Evolutionary conservation across 2,888 invertebrate genomes (phyloP), one percentile per base, ranked within the genome.

Genomic region (Pseudolycoriella hygida): DNA sequence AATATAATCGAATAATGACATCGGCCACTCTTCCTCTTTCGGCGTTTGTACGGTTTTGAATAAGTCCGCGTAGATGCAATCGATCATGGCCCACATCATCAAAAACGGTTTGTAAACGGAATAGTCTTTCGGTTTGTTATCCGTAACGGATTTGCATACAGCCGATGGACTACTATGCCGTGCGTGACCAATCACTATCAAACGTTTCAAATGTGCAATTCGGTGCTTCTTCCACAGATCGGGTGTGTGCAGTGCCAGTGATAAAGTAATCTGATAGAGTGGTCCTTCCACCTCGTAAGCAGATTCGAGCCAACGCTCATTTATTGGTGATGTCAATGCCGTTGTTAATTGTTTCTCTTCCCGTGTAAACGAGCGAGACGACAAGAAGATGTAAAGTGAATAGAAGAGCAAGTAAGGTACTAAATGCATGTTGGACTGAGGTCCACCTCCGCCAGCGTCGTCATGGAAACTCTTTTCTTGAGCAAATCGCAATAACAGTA

Each of bases 391-490:
- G 63, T 96, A 96, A 15, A 96, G 78, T 17, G 90, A 88, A 76
- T 92, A 90, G 63, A 96, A 94, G 50, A 87, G 70, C 46, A 96
- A 72, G 60, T 94, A 94, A 8, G 96, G 96, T 50, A 94, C 77
- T 56, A 97, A 79, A 68, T 96, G 92, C 82, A 96, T 84, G 68
- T 96, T 96, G 51, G 93, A 93, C 58, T 94, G 90, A 12, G 93
- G 88, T 1, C 94, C 96, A 55, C 92, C 92, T 52, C 92, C 98
- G 15, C 96, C 94, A 2, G 93, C 90, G 67, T 97, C 96, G 61
- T 93, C 93, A 62, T 94, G 93, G 72, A 97, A 97, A 49, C 89
- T 87, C 60, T 87, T 87, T 55, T 92, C 94, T 63, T 86, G 82
- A 0, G 94, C 87, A 68, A 96, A 94, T 47, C 92, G 73, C 55